phyloP scores from a whole-genome alignment of 2,888 invertebrate species.

The Torymus auratus region DNA sequence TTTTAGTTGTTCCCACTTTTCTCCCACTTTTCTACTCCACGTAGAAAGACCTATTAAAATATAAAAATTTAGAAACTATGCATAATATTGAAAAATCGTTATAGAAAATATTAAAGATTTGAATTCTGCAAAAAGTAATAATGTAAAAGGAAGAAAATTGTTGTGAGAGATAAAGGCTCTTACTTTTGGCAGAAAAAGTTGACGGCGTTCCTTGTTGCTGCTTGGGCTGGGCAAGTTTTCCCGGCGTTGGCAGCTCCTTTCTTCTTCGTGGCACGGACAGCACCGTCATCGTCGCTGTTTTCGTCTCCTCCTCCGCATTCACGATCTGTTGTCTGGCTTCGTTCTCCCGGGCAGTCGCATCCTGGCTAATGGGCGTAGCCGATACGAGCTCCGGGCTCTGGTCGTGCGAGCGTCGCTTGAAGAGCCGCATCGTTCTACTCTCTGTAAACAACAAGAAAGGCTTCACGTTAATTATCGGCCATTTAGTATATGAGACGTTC shows the following conservation, averaged over 20 bases:
- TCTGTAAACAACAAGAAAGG: slow-evolving; percentile 44
- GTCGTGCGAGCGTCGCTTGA: slow-evolving; percentile 79
- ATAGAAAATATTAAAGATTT: too few relatives aligned
- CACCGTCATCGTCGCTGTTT: background rate
- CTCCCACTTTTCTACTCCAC: slow-evolving; percentile 81
- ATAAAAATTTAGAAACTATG: background rate
- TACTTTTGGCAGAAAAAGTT: slow-evolving; percentile 72
- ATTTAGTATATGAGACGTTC: too few relatives aligned
- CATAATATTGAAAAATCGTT: too few relatives aligned
- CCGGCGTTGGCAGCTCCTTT: slow-evolving; percentile 16
- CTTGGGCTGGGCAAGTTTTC: slow-evolving; percentile 52
- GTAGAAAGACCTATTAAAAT: slow-evolving; percentile 78
- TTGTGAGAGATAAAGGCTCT: background rate
- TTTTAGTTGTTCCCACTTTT: slow-evolving; percentile 81
- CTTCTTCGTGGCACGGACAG: slow-evolving; percentile 20
- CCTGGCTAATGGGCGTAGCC: slow-evolving; percentile 71
- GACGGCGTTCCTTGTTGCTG: slow-evolving; percentile 63
- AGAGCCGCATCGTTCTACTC: slow-evolving; percentile 77
- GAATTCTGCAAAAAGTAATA: background rate
- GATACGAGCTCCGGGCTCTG: slow-evolving; percentile 80
- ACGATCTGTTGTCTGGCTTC: background rate
- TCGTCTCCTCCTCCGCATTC: background rate
- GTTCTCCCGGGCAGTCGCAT: slow-evolving; percentile 31
- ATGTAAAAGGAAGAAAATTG: slow-evolving; percentile 6
- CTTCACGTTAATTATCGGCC: background rate